Evolutionary conservation across 2,888 invertebrate genomes (phyloP).

Genomic region (Cryptocheilus praepositus): DNA sequence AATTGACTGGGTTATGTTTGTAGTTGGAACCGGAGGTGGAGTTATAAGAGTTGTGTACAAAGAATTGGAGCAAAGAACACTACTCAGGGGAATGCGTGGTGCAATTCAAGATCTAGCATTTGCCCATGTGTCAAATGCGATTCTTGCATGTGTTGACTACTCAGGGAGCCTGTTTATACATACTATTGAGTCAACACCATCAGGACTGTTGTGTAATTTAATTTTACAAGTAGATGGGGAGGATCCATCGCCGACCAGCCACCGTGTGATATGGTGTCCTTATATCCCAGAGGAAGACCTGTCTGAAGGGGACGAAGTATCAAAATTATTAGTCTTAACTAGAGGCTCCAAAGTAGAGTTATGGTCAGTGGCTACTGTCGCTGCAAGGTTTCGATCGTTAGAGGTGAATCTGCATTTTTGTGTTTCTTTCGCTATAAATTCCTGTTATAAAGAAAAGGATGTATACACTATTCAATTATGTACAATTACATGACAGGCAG

Average conservation of each 20-base stretch:
- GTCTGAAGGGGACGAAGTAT: slow-evolving; percentile 80
- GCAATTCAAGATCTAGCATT: slow-evolving; percentile 94
- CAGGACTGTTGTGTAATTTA: slow-evolving; percentile 76
- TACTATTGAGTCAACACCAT: slow-evolving; percentile 79
- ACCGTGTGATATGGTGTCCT: slow-evolving; percentile 95
- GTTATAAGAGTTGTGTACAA: slow-evolving; percentile 91
- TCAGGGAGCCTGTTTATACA: slow-evolving; percentile 89
- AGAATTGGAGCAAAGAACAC: slow-evolving; percentile 83
- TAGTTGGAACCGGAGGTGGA: slow-evolving; percentile 76
- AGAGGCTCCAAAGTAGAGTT: slow-evolving; percentile 82
- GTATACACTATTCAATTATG: too few species aligned
- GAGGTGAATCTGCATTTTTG: slow-evolving; percentile 43
- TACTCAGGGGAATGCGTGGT: slow-evolving; percentile 92
- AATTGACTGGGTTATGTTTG: slow-evolving; percentile 8
- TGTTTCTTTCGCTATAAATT: slow-evolving; percentile 2
- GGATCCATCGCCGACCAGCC: slow-evolving; percentile 75
- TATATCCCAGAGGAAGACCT: slow-evolving; percentile 84
- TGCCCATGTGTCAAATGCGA: slow-evolving; percentile 87
- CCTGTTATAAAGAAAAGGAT: too few species aligned
- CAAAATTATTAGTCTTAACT: slow-evolving; percentile 87
- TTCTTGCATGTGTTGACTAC: slow-evolving; percentile 92
- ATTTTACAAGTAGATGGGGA: slow-evolving; percentile 79
- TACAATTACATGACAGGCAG: slow-evolving; percentile 53
- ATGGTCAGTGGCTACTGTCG: slow-evolving; percentile 66
- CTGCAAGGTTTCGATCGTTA: slow-evolving; percentile 59